A percentile compares a stretch with the other conserved stretches of the same genome.
Conservation (phyloP, 2,888 invertebrate genomes). For the Drosophila mulleri region DNA sequence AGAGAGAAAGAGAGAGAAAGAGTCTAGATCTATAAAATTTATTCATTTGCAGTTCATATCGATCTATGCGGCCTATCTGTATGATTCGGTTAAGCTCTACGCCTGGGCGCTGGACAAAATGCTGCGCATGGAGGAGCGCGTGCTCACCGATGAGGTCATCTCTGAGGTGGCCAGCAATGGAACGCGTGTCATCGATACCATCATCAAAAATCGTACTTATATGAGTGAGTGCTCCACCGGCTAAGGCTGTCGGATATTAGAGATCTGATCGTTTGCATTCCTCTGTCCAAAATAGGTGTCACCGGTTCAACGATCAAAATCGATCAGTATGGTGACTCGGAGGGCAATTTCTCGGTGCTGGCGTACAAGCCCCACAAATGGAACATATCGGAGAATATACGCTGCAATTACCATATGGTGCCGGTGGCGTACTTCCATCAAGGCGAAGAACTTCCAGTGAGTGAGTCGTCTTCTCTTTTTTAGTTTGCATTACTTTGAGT, state of each 20-base stretch:
- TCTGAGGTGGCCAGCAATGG: slow-evolving; percentile 92
- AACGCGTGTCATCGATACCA: slow-evolving; percentile 93
- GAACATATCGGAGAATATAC: slow-evolving; percentile 86
- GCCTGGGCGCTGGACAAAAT: slow-evolving; percentile 93
- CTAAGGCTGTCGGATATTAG: background rate
- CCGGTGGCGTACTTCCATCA: slow-evolving; percentile 94
- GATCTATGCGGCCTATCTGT: slow-evolving; percentile 96
- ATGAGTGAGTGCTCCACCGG: slow-evolving; percentile 89
- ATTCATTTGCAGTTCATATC: slow-evolving; percentile 90
- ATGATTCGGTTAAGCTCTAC: slow-evolving; percentile 97
- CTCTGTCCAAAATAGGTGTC: slow-evolving; percentile 89
- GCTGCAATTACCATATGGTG: slow-evolving; percentile 92
- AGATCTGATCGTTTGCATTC: background rate
- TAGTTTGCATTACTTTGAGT: slow-evolving; percentile 51
- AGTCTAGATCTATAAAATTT: background rate
- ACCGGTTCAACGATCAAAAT: slow-evolving; percentile 96
- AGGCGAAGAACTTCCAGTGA: slow-evolving; percentile 91
- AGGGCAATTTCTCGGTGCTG: slow-evolving; percentile 98
- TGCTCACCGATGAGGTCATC: slow-evolving; percentile 88
- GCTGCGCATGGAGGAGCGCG: slow-evolving; percentile 87
- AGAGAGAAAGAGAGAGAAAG: no score
- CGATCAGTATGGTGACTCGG: slow-evolving; percentile 97
- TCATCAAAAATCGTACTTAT: slow-evolving; percentile 93
- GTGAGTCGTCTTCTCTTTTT: slow-evolving; percentile 87
- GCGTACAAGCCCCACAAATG: slow-evolving; percentile 89